Base-by-base conservation (phyloP, 2,888 invertebrate genomes). In the Drosophila putrida region DNA sequence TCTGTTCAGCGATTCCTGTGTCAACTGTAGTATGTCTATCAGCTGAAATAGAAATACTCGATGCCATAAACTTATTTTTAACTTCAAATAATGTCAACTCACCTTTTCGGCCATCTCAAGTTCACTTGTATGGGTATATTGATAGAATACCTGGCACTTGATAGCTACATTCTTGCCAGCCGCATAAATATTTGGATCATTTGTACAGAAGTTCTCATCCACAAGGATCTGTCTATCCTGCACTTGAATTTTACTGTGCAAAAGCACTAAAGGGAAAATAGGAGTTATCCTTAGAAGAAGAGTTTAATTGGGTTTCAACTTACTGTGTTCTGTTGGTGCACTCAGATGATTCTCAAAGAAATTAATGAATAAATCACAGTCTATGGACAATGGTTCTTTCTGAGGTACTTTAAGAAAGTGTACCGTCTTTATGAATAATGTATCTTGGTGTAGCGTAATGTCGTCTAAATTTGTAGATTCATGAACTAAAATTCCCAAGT, bases 51-150 rank as follows among this genome's bases (percentile, higher is more conserved):
- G 4, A 9, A 1, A 6, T 6, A 8, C 6, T 1, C 1, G 6
- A 4, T 15, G 13, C 5, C 4, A n/a, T 2, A 13, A 11, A 20
- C 3, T 36, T 35, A 1, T 6, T 3, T 8, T 6, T 8, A 46
- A 11, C n/a, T 10, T 4, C 3, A 25, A n/a, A 4, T 9, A n/a
- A 4, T 9, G 4, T 0, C 0, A 11, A 11, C 47, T 50, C 10
- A 89, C 90, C 82, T 91, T 90, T 53, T 87, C 76, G 0, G 89
- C 91, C 33, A 80, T 66, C 55, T 90, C 91, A 8, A 73, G 55
- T 0, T 80, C 67, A 49, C 62, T 79, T 4, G 78, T 78, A 28
- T 73, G 35, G 0, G 13, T 63, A 46, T 84, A 83, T 50, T 90
- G 91, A 54, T 83, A 80, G 47, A 82, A 90, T 1, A 76, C 71